These are phyloP conservation scores for Ditula angustiorana DNA, from an alignment of 2,888 invertebrate genomes.

Conservation along the genomic window DNA sequence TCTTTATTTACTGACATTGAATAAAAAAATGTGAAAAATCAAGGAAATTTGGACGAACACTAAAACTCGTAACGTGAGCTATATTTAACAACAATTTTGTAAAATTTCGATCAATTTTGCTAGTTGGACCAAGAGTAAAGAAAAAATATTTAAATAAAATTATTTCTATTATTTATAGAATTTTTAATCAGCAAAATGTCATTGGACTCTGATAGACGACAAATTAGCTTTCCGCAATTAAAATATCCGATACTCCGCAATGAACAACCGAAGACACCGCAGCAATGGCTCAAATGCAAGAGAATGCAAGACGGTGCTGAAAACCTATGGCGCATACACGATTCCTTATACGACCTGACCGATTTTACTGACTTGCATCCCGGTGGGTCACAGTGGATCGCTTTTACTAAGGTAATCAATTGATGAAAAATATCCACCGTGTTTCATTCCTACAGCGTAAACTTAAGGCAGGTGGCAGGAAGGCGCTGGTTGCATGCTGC, in stretches of 20 bases:
- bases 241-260: constrained; percentile 80
- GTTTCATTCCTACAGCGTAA: no score
- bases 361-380: constrained; percentile 93
- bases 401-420: constrained; percentile 85
- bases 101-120: no score
- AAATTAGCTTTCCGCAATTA: constrained; percentile 79
- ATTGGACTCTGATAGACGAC: constrained; percentile 60
- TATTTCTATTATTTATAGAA: no score
- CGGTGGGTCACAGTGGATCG: constrained; percentile 92
- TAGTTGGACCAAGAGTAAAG: no score
- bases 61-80: no score
- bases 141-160: no score
- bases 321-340: constrained; percentile 91
- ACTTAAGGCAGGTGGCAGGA: no score
- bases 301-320: constrained; percentile 89
- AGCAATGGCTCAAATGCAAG: constrained; percentile 88
- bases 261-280: constrained; percentile 66
- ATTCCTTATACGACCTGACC: constrained; percentile 93
- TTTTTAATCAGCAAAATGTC: constrained; percentile 54
- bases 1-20: no score
- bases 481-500: no score
- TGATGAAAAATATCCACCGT: not conserved
- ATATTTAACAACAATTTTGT: no score
- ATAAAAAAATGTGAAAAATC: no score
- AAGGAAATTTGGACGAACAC: no score